Evolutionary conservation across 1,140 invertebrate genomes (phyloP).

Genomic region (Drosophila busckii): DNA sequence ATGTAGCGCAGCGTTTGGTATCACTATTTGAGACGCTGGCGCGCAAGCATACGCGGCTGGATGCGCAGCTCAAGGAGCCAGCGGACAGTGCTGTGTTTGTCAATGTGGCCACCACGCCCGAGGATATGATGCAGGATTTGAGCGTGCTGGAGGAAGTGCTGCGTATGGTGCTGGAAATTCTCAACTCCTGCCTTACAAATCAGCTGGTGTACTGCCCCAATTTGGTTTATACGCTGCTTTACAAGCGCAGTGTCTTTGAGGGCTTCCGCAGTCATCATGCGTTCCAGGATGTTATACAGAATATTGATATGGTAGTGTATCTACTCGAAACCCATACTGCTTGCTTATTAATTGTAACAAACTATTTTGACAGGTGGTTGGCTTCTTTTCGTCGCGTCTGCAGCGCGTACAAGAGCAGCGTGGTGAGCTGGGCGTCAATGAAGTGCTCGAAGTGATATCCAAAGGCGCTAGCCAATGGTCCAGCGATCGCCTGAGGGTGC

Average conservation of each 20-base stretch:
- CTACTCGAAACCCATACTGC: not conserved
- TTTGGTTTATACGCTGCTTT: constrained; percentile 96
- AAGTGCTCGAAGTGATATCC: constrained; percentile 92
- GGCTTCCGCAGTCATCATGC: constrained; percentile 91
- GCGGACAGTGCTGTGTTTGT: constrained; percentile 67
- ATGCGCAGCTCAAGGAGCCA: constrained; percentile 78
- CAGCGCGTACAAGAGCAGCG: constrained; percentile 84
- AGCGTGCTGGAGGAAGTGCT: constrained; percentile 98
- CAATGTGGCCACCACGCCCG: constrained; percentile 67
- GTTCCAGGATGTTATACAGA: constrained; percentile 97
- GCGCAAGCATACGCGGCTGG: constrained; percentile 86
- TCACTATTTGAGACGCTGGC: constrained; percentile 93
- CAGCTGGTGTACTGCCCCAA: constrained; percentile 95
- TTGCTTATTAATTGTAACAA: not conserved
- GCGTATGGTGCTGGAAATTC: constrained; percentile 96
- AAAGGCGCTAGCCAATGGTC: constrained; percentile 93
- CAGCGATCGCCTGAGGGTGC: constrained; percentile 92
- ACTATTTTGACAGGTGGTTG: constrained; percentile 84
- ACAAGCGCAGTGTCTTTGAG: constrained; percentile 95
- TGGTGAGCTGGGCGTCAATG: constrained; percentile 86
- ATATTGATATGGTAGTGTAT: constrained; percentile 93
- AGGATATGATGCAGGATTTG: constrained; percentile 89
- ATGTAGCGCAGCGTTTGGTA: constrained; percentile 95
- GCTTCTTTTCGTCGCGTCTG: constrained; percentile 90
- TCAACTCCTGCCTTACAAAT: constrained; percentile 94